These are phyloP conservation scores for cattle (Bos taurus) DNA, from an alignment of 2,113 vertebrate genomes.

Conservation along the genomic window DNA sequence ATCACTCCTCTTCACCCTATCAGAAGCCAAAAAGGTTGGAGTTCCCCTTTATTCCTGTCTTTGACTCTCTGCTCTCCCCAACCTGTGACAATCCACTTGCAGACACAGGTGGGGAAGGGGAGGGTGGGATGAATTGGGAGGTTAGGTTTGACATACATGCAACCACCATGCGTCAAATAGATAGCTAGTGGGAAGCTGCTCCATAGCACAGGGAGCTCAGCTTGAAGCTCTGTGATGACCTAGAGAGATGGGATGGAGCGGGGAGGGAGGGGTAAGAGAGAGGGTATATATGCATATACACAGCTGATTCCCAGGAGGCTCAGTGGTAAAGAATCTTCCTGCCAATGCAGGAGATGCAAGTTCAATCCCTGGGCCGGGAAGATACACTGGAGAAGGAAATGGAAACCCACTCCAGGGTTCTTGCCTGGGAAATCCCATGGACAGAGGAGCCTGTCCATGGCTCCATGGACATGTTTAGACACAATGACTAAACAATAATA, in stretches of 20 bases:
- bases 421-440: background rate
- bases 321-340: background rate
- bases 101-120: background rate
- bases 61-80: background rate
- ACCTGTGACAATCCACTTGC: background rate
- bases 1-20: background rate
- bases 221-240: background rate
- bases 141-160: background rate
- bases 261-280: background rate
- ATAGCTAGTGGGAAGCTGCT: background rate
- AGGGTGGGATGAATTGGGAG: background rate
- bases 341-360: background rate
- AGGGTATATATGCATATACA: background rate
- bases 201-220: background rate
- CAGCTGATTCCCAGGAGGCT: background rate
- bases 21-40: background rate
- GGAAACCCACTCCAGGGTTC: background rate
- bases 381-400: background rate
- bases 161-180: background rate
- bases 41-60: background rate
- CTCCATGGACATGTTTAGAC: background rate
- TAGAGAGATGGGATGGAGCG: fast-evolving
- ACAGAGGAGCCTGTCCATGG: background rate
- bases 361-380: background rate
- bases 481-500: background rate